Conservation (phyloP, 2,888 invertebrate species). For the Norana najaformis region DNA sequence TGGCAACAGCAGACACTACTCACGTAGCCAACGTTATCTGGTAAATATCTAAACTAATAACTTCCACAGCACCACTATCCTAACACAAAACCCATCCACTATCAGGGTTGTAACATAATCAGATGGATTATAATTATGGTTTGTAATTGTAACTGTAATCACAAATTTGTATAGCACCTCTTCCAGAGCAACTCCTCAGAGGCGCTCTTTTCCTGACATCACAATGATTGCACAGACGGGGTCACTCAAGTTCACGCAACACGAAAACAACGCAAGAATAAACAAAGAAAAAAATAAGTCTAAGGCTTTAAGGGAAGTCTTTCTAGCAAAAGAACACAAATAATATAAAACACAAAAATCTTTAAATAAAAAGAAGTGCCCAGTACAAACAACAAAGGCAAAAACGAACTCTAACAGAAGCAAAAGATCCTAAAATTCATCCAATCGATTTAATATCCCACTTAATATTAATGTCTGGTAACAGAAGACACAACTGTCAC, state of each 20-base stretch:
- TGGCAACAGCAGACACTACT: neutral
- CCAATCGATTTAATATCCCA: no score
- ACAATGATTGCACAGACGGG: neutral
- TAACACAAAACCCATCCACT: neutral
- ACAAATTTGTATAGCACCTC: no score
- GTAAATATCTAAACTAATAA: neutral
- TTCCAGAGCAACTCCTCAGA: neutral
- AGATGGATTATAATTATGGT: no score
- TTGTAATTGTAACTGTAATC: neutral
- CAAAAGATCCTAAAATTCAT: neutral
- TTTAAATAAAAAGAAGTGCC: neutral
- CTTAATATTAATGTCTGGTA: no score
- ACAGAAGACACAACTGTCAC: no score
- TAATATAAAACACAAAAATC: neutral
- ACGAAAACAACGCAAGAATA: neutral
- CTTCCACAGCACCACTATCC: no score
- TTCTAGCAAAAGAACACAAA: neutral
- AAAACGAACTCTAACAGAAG: neutral
- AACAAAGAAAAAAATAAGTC: neutral
- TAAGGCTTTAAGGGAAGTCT: neutral
- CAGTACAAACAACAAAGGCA: neutral
- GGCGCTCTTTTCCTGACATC: neutral
- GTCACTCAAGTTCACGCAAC: no score
- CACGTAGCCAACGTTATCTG: neutral
- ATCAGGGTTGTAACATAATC: neutral